A percentile compares a stretch with the other conserved stretches of the same genome.
Evolutionary conservation across 1,140 invertebrate species (phyloP).

Genomic region (Temnothorax nylanderi): DNA sequence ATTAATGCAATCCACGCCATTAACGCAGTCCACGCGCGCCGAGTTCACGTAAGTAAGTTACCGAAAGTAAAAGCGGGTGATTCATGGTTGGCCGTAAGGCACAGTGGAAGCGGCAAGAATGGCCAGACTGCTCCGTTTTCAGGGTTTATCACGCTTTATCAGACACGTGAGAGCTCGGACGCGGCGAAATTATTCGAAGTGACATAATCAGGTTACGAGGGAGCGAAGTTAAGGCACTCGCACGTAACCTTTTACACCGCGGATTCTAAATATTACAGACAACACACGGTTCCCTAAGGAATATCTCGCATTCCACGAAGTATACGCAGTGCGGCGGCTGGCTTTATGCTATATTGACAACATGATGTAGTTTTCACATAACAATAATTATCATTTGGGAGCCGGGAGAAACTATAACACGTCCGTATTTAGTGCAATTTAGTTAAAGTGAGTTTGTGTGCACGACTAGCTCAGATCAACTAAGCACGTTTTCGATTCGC

Average conservation of each 20-base stretch:
- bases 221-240: slow-evolving; percentile 38
- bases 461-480: neutral
- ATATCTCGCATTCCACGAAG: neutral
- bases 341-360: neutral
- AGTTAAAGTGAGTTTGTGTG: neutral
- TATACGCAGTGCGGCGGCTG: neutral
- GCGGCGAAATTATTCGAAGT: slow-evolving; percentile 41
- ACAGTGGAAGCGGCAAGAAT: slow-evolving; percentile 11
- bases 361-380: neutral
- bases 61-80: slow-evolving; percentile 44
- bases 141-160: slow-evolving; percentile 53
- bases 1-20: neutral
- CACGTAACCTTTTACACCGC: slow-evolving; percentile 13
- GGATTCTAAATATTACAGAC: slow-evolving; percentile 14
- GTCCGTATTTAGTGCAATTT: slow-evolving; percentile 23
- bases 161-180: slow-evolving; percentile 26
- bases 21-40: neutral
- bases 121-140: slow-evolving; percentile 38
- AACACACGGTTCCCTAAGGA: neutral
- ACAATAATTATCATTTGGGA: slow-evolving; percentile 26
- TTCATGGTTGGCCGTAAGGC: slow-evolving; percentile 29
- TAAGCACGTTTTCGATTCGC: slow-evolving; percentile 24
- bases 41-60: slow-evolving; percentile 19
- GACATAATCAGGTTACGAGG: slow-evolving; percentile 45
- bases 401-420: neutral